A percentile compares a stretch with the other conserved stretches of the same genome.
phyloP scores from a whole-genome alignment of 2,888 invertebrate genomes.

The Torymus auratus region DNA sequence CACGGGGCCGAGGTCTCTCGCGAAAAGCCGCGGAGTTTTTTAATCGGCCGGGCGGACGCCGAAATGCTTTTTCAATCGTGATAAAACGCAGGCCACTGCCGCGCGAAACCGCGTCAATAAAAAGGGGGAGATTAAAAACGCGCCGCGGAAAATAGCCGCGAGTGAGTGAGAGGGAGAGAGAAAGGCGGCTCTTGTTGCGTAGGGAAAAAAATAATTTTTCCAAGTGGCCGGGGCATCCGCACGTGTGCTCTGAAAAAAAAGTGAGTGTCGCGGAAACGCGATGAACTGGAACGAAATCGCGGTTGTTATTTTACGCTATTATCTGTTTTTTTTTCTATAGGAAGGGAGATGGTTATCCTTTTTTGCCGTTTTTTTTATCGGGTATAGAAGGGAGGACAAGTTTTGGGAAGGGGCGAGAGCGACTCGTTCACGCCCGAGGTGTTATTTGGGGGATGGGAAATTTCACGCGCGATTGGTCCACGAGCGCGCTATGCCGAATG shows the following conservation, averaged over 20 bases:
- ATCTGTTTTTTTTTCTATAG: not conserved
- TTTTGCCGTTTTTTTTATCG: not conserved
- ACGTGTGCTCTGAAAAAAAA: not conserved
- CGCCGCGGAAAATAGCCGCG: not conserved
- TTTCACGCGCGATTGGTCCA: too few species aligned
- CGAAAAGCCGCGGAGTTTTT: slow-evolving; percentile 13
- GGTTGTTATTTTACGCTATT: slow-evolving; percentile 28
- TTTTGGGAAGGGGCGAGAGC: too few species aligned
- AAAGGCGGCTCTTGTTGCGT: not conserved
- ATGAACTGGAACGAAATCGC: slow-evolving; percentile 12
- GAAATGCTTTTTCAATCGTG: slow-evolving; percentile 48
- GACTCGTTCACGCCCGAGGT: too few species aligned
- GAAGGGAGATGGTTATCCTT: not conserved
- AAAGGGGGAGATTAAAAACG: slow-evolving; percentile 39
- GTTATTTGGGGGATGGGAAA: too few species aligned
- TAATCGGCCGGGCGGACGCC: slow-evolving; percentile 17
- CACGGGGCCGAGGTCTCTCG: slow-evolving; percentile 1
- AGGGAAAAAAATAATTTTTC: slow-evolving; percentile 22
- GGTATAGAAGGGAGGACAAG: not conserved
- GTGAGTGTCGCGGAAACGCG: not conserved
- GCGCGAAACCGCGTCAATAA: not conserved
- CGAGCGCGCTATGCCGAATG: too few species aligned
- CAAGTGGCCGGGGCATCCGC: slow-evolving; percentile 6
- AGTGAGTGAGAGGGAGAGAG: too few species aligned
- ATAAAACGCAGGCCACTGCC: slow-evolving; percentile 2